Evolutionary conservation across 2,888 invertebrate genomes (phyloP).

Genomic region (Lasius platythorax): DNA sequence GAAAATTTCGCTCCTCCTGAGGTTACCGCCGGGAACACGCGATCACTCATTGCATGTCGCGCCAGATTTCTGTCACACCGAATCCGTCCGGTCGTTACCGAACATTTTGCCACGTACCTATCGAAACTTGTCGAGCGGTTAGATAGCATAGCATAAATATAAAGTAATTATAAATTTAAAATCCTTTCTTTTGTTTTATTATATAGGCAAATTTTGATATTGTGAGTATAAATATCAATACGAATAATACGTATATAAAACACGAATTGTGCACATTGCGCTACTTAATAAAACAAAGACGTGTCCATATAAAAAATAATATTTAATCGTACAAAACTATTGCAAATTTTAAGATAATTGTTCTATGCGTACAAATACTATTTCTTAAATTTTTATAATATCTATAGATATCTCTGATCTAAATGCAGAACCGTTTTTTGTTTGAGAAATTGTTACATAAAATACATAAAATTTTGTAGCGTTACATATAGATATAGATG

Average conservation of each 20-base stretch:
- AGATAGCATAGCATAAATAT: not conserved
- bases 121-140: conserved; percentile 17
- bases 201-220: not conserved
- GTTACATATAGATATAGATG: not conserved
- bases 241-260: not conserved
- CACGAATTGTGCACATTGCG: not conserved
- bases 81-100: conserved; percentile 62
- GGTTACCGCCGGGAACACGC: conserved; percentile 72
- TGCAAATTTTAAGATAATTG: not conserved
- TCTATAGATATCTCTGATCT: not conserved
- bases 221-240: not conserved
- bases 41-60: conserved; percentile 72
- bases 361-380: not conserved
- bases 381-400: not conserved
- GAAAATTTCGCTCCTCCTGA: conserved; percentile 78
- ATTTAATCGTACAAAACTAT: not conserved
- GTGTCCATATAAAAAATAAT: not conserved
- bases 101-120: conserved; percentile 33
- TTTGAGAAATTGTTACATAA: not conserved
- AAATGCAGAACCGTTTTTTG: not conserved
- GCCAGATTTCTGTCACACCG: conserved; percentile 73
- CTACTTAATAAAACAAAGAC: not conserved
- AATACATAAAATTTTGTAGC: not conserved
- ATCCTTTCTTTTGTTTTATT: not conserved
- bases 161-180: not conserved